Conservation (phyloP, 2,888 invertebrate genomes). For the Macrosiphum euphorbiae region DNA sequence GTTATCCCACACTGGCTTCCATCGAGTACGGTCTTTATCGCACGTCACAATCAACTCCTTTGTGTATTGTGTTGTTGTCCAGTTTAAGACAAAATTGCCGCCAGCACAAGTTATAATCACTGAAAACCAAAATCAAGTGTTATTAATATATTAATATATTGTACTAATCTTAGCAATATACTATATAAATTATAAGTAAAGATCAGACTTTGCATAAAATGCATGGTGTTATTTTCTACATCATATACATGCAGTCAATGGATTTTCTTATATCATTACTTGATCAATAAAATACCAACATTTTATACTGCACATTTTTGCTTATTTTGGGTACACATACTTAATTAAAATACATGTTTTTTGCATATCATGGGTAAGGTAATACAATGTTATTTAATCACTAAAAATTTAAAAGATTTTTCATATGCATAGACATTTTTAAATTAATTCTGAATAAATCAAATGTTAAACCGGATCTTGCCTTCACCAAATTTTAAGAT, state of each 20-base stretch:
- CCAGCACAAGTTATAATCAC: slow-evolving; percentile 55
- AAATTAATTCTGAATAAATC: neutral
- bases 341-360: neutral
- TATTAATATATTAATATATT: neutral
- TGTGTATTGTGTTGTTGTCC: neutral
- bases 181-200: neutral
- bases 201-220: neutral
- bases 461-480: neutral
- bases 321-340: neutral
- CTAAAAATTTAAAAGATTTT: neutral
- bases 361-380: neutral
- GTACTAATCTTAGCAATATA: neutral
- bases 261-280: neutral
- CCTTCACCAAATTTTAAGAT: neutral
- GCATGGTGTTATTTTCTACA: neutral
- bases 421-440: neutral
- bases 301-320: neutral
- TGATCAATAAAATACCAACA: neutral
- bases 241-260: neutral
- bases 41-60: slow-evolving; percentile 49
- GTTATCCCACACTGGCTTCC: slow-evolving; percentile 51
- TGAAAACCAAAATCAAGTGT: slow-evolving; percentile 21
- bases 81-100: slow-evolving; percentile 28
- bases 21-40: slow-evolving; percentile 39
- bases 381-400: neutral